Conservation (phyloP, 2,113 vertebrate species). For the Mola mola region DNA sequence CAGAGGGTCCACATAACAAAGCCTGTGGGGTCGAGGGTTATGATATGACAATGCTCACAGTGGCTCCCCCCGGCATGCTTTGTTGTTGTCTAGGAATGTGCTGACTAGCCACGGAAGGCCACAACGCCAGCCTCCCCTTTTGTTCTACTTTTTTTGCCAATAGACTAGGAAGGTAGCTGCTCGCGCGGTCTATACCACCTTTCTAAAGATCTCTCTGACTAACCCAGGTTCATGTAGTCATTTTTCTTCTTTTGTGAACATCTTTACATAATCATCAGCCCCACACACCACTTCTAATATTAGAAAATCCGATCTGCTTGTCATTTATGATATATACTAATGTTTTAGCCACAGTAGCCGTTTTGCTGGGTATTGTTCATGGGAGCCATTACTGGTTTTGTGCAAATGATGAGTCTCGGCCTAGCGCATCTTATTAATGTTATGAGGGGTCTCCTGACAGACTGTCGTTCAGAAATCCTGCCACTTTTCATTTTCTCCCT, state of each 20-base stretch:
- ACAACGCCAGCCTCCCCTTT: slow-evolving; percentile 67
- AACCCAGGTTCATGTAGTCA: no score
- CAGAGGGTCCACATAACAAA: slow-evolving; percentile 59
- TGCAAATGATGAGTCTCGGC: not conserved
- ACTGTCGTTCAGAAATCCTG: slow-evolving; percentile 14
- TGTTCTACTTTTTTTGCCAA: slow-evolving; percentile 57
- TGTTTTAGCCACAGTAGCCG: not conserved
- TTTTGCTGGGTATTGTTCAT: slow-evolving; percentile 1
- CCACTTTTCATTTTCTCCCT: slow-evolving; percentile 22
- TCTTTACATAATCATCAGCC: slow-evolving; percentile 56
- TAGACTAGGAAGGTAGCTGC: slow-evolving; percentile 49
- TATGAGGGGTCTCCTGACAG: slow-evolving; percentile 5
- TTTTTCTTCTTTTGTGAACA: slow-evolving; percentile 66
- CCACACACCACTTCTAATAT: not conserved
- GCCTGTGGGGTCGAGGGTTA: slow-evolving; percentile 62
- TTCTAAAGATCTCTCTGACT: not conserved
- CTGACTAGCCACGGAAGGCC: slow-evolving; percentile 74
- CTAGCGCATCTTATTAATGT: slow-evolving; percentile 19
- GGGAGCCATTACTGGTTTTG: slow-evolving; percentile 18
- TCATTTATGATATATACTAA: slow-evolving; percentile 3
- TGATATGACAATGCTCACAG: slow-evolving; percentile 71
- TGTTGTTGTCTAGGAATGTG: slow-evolving; percentile 83
- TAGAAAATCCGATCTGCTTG: slow-evolving; percentile 1
- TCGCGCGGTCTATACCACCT: slow-evolving; percentile 30
- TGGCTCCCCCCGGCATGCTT: slow-evolving; percentile 71